phyloP scores from a whole-genome alignment of 2,113 vertebrate species.

The Labeo catla region DNA sequence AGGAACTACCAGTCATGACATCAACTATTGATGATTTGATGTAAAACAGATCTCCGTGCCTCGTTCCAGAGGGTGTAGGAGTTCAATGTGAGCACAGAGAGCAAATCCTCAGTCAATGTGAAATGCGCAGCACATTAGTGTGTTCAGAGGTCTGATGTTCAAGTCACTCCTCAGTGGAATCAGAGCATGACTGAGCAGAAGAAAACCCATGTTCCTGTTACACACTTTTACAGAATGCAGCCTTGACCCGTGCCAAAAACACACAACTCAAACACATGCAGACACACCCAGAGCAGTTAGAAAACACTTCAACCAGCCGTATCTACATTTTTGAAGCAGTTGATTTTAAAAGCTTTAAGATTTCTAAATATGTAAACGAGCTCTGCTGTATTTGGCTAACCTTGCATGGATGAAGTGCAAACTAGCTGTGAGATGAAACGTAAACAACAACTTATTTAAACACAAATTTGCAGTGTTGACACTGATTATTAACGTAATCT shows the following conservation, averaged over 20 bases:
- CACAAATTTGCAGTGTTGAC: background rate
- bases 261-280: background rate
- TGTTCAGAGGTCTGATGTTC: constrained; percentile 1
- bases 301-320: background rate
- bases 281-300: background rate
- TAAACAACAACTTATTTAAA: background rate
- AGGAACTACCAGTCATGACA: background rate
- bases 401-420: background rate
- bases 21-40: constrained; percentile 3
- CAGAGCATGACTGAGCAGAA: constrained; percentile 31
- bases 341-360: no score
- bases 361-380: background rate
- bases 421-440: background rate
- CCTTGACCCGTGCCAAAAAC: background rate
- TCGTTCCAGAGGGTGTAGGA: constrained; percentile 15
- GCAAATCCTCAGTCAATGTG: background rate
- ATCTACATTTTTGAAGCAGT: background rate
- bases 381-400: background rate
- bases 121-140: background rate
- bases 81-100: background rate
- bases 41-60: background rate
- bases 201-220: background rate
- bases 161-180: background rate
- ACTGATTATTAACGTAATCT: background rate
- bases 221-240: background rate